Base-by-base conservation (phyloP, 2,797 vertebrate species). In the Tarsius wallacei region DNA sequence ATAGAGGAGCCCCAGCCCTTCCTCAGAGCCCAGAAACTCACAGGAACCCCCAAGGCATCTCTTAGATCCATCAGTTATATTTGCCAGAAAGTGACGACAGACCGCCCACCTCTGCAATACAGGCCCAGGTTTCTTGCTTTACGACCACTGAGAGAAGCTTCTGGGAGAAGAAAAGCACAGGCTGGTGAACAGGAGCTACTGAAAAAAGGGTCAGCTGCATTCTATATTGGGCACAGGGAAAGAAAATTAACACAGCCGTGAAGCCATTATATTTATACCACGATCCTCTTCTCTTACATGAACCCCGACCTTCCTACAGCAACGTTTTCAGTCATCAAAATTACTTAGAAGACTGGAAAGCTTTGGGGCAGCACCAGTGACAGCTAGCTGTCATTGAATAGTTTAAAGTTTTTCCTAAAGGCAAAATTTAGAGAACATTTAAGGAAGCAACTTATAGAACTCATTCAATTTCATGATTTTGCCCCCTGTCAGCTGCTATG, bases 361-460 rank as follows among this genome's bases (percentile, higher is more conserved):
- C 53, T 91, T 63, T 85, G 64, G 93, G 90, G 66, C 51, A 97
- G 97, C 97, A 98, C 95, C 97, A 82, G 36, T 91, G 82, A 97
- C 82, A 96, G 91, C 87, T 55, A 94, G 87, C 90, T 97, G 88
- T 97, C 97, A 86, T 94, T 64, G 82, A 89, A 88, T 59, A 87
- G 76, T 90, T 93, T 70, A 53, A 55, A 17, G 55, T 96, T 74
- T 66, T 93, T 85, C 70, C 87, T 92, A 94, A 87, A 87, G 61
- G 42, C 73, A 96, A 95, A 96, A 87, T 74, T 51, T 82, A 92
- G 89, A 90, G 55, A 84, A 93, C 87, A 94, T 17, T 88, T 85
- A 63, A 81, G 47, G 55, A 86, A 85, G 68, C 33, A 91, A 91
- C 74, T 90, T 91, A 93, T 1, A 82, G 82, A 97, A 85, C 22